A percentile compares a stretch with the other conserved stretches of the same genome.
Evolutionary conservation across 2,113 vertebrate genomes (phyloP).

Genomic region (Fukomys damarensis): DNA sequence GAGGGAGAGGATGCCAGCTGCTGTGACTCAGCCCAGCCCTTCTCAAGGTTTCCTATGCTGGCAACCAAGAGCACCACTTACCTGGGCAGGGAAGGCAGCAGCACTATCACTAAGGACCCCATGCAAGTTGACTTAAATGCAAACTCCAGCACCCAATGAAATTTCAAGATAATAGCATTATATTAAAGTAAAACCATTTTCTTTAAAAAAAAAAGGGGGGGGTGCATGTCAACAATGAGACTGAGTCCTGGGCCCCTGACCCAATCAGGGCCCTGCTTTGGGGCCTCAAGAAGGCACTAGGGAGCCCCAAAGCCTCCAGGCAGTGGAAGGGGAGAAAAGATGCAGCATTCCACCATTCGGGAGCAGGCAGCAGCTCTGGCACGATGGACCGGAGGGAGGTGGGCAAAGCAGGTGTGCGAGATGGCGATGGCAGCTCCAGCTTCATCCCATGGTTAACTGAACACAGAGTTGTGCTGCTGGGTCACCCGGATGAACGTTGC

Average conservation of each 20-base stretch:
- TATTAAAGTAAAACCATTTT: conserved; percentile 76
- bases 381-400: not conserved
- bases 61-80: no score
- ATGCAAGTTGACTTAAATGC: not conserved
- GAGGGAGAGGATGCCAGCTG: not conserved
- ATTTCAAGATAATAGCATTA: conserved; percentile 58
- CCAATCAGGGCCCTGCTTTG: not conserved
- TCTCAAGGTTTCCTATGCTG: not conserved
- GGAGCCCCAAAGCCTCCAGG: conserved; percentile 6
- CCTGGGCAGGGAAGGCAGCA: not conserved
- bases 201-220: conserved; percentile 36
- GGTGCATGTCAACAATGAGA: conserved; percentile 9
- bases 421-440: not conserved
- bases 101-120: not conserved
- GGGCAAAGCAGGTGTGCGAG: not conserved
- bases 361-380: not conserved
- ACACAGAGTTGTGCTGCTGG: conserved; percentile 95
- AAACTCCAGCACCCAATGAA: conserved; percentile 36
- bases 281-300: not conserved
- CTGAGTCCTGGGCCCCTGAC: conserved; percentile 4
- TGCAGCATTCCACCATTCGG: not conserved
- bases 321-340: not conserved
- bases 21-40: not conserved
- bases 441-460: conserved; percentile 83
- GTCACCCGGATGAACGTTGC: conserved; percentile 98